A percentile compares a stretch with the other conserved stretches of the same genome.
Evolutionary conservation across 1,140 invertebrate species (phyloP).

Genomic region (Sminthurinus signatus): DNA sequence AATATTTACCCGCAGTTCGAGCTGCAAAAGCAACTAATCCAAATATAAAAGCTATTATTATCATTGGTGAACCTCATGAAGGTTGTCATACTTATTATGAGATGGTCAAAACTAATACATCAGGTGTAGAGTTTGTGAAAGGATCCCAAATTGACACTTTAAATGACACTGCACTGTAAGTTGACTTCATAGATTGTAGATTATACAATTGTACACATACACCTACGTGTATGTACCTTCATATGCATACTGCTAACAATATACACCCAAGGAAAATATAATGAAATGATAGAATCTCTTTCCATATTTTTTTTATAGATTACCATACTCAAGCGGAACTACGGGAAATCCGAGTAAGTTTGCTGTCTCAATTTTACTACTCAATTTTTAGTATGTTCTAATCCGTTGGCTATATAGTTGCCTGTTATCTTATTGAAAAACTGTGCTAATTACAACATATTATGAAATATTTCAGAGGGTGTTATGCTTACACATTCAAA

Average conservation of each 20-base stretch:
- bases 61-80: constrained; percentile 24
- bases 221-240: no score
- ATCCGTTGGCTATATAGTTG: no score
- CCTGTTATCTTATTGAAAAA: no score
- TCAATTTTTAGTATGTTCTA: no score
- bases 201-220: background rate
- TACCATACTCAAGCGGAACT: constrained; percentile 10
- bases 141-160: constrained; percentile 40
- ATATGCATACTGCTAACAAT: no score
- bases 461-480: background rate
- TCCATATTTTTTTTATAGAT: no score
- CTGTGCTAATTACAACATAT: background rate
- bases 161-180: constrained; percentile 43
- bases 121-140: constrained; percentile 19
- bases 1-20: constrained; percentile 54
- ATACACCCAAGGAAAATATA: constrained; percentile 5
- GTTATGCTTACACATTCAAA: constrained; percentile 57
- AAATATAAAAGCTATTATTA: constrained; percentile 28
- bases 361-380: background rate
- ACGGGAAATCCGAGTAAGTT: constrained; percentile 8
- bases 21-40: constrained; percentile 43
- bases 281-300: background rate
- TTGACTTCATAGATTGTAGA: constrained; percentile 33
- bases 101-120: constrained; percentile 25
- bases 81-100: constrained; percentile 34